These are phyloP conservation scores for Tachuris rubrigastra DNA, from an alignment of 2,113 vertebrate genomes.

Conservation along the genomic window DNA sequence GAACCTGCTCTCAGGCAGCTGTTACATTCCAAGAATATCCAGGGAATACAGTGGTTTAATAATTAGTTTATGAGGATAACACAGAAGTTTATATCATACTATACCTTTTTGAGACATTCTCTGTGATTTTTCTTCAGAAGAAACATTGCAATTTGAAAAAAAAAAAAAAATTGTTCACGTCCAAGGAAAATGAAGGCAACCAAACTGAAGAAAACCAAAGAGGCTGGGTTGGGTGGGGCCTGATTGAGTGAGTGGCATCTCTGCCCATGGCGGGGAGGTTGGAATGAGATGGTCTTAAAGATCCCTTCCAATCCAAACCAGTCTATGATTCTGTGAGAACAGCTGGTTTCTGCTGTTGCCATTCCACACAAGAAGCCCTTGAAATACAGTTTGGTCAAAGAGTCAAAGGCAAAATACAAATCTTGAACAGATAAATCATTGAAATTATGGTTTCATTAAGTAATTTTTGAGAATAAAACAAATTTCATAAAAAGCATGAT, in stretches of 20 bases:
- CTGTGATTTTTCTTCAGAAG: not conserved
- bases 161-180: not conserved
- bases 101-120: not conserved
- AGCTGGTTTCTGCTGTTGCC: not conserved
- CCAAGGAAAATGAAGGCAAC: not conserved
- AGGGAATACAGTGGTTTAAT: not conserved
- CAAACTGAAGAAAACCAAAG: not conserved
- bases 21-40: not conserved
- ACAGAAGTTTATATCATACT: not conserved
- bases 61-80: not conserved
- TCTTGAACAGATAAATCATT: not conserved
- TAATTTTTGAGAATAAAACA: not conserved
- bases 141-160: not conserved
- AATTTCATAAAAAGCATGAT: not conserved
- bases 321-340: not conserved
- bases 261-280: not conserved
- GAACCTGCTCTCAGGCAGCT: not conserved
- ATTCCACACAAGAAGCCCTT: not conserved
- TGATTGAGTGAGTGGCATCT: not conserved
- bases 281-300: not conserved
- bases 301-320: not conserved
- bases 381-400: not conserved
- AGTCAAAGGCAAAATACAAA: not conserved
- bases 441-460: not conserved
- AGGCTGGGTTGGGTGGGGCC: not conserved